These are phyloP conservation scores for Halichoerus grypus DNA, from an alignment of 2,113 vertebrate genomes.

Conservation along the genomic window DNA sequence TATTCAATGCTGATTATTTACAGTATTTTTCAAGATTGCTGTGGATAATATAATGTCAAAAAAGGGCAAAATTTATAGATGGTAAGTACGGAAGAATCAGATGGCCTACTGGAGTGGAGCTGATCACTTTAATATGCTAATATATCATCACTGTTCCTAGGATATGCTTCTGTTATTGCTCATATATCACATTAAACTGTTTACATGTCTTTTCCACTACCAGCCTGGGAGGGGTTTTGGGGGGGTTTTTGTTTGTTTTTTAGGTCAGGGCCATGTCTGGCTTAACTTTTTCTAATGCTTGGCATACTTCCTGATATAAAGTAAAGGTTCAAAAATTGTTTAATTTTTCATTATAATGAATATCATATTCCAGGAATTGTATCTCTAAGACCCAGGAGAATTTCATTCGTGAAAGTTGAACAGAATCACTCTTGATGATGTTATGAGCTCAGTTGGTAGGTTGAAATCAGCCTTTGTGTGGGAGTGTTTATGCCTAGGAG, in stretches of 20 bases:
- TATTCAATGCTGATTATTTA: constrained; percentile 40
- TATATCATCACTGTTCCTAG: constrained; percentile 63
- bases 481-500: background rate
- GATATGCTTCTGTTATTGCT: constrained; percentile 46
- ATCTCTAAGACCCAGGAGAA: background rate
- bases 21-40: constrained; percentile 58
- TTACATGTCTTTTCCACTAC: constrained; percentile 47
- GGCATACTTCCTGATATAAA: background rate
- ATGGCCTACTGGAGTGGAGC: constrained; percentile 49
- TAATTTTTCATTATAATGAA: constrained; percentile 6
- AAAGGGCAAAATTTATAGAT: constrained; percentile 51
- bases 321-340: background rate
- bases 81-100: constrained; percentile 26
- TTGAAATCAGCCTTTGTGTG: background rate
- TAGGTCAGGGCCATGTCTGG: background rate
- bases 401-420: background rate
- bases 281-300: background rate
- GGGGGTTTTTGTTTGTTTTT: background rate
- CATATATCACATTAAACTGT: constrained; percentile 63
- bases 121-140: constrained; percentile 75
- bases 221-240: background rate
- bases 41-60: constrained; percentile 35
- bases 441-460: background rate
- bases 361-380: background rate
- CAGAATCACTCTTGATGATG: background rate